These are phyloP conservation scores for Mythimna lalbum DNA, from an alignment of 2,888 invertebrate species.

Conservation along the genomic window DNA sequence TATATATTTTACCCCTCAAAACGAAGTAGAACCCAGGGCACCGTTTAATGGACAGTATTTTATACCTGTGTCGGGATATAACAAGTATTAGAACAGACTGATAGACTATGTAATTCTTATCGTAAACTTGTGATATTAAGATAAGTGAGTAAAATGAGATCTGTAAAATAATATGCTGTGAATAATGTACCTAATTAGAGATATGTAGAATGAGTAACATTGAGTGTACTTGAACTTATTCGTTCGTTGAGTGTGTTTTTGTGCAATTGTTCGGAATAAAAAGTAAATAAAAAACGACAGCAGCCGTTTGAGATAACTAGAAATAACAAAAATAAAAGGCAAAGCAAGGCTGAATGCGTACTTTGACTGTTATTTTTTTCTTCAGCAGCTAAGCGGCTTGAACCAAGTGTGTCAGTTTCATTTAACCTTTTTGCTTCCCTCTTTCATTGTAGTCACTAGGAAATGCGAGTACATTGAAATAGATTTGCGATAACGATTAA, in stretches of 20 bases:
- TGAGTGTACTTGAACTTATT: slow-evolving; percentile 16
- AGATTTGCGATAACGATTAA: slow-evolving; percentile 18
- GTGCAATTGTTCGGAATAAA: slow-evolving; percentile 27
- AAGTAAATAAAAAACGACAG: slow-evolving; percentile 34
- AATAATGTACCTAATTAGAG: slow-evolving; percentile 52
- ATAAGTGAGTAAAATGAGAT: slow-evolving; percentile 45
- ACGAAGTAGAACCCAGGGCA: slow-evolving; percentile 65
- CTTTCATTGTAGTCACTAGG: not conserved
- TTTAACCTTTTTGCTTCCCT: slow-evolving; percentile 34
- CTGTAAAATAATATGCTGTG: slow-evolving; percentile 51
- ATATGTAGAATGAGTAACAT: slow-evolving; percentile 26
- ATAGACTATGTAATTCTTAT: slow-evolving; percentile 24
- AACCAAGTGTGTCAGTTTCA: slow-evolving; percentile 32
- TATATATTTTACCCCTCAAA: slow-evolving; percentile 78
- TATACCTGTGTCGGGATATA: slow-evolving; percentile 68
- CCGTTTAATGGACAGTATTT: slow-evolving; percentile 78
- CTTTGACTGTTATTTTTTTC: slow-evolving; percentile 21
- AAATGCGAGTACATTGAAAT: slow-evolving; percentile 1
- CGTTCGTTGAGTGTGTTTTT: slow-evolving; percentile 14
- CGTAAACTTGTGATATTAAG: slow-evolving; percentile 61
- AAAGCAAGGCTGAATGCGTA: slow-evolving; percentile 41
- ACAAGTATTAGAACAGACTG: slow-evolving; percentile 46
- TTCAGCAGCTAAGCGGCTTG: slow-evolving; percentile 8
- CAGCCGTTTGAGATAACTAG: slow-evolving; percentile 20
- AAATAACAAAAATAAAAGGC: slow-evolving; percentile 46